Evolutionary conservation across 2,113 vertebrate species (phyloP), one percentile per base, ranked within the genome.

Genomic region (Elanoides forficatus): DNA sequence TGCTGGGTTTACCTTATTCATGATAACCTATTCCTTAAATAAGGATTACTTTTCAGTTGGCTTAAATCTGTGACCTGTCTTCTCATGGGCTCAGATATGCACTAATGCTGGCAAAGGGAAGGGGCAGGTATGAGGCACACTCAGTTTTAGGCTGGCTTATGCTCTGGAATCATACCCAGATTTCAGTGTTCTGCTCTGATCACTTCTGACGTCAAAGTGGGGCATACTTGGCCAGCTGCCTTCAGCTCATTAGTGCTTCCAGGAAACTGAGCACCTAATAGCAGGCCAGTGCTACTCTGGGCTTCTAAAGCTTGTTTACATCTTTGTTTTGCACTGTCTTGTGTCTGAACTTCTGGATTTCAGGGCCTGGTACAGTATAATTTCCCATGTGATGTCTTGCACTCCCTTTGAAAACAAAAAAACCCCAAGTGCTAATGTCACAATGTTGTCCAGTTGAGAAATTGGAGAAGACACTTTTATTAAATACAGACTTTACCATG

Each of bases 181-280:
- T 96, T 93, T 91, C 60, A 62, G 55, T 2, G 2, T 74, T 94
- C 65, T 96, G 81, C 84, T 89, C 65, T 87, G 86, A 67, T 87
- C 68, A 7, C 48, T 79, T 81, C 78, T 97, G 89, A 95, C 40
- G 36, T 94, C 91, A 85, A 21, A 72, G 48, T 67, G 58, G 34
- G 40, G 53, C 78, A 79, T 72, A 36, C 56, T 93, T 96, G 96
- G 95, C 91, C 60, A 52, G 47, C 87, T 87, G 95, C 93, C 93
- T 85, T 94, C 66, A 87, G 74, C 91, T 96, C 91, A 93, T 96
- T 96, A 97, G 80, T 71, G 62, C 32, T 97, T 94, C 81, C 86
- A 93, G 88, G 94, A 95, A 95, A 84, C 4, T 29, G 56, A 94
- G 78, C 73, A 87, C 66, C 75, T 89, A 72, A 88, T 79, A 94